Conservation (phyloP, 1,140 invertebrate genomes). For the Aphelenchoides besseyi region DNA sequence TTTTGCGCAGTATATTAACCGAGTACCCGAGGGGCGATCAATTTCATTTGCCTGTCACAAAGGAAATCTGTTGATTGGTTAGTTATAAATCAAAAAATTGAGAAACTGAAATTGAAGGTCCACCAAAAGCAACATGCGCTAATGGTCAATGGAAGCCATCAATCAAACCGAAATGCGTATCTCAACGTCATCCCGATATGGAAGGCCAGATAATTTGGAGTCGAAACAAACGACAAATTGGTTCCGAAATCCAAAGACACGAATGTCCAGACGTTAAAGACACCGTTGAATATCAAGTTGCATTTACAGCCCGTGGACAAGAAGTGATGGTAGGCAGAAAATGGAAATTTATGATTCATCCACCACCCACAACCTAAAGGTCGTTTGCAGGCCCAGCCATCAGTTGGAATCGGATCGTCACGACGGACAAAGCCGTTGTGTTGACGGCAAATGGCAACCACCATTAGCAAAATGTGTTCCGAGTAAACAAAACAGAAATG, state of each 20-base stretch:
- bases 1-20: constrained; percentile 87
- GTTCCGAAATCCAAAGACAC: not conserved
- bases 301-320: constrained; percentile 2
- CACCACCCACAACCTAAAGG: constrained; percentile 13
- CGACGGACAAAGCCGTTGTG: constrained; percentile 22
- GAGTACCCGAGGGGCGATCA: constrained; percentile 74
- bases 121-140: constrained; percentile 51
- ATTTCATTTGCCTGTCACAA: constrained; percentile 94
- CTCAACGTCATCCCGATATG: constrained; percentile 46
- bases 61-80: constrained; percentile 45
- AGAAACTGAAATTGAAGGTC: constrained; percentile 32
- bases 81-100: constrained; percentile 3
- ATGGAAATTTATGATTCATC: not conserved
- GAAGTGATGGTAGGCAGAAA: constrained; percentile 23
- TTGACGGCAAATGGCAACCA: constrained; percentile 27
- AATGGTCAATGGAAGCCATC: constrained; percentile 42
- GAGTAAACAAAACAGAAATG: constrained; percentile 22
- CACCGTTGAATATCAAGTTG: constrained; percentile 2
- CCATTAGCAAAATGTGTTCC: constrained; percentile 19
- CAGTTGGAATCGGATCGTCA: constrained; percentile 3
- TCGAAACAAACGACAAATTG: constrained; percentile 20
- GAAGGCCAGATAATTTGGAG: constrained; percentile 51
- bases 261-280: not conserved
- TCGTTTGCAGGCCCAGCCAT: constrained; percentile 28
- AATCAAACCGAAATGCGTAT: constrained; percentile 49